phyloP scores from a whole-genome alignment of 1,140 invertebrate species.

The Drosophila suzukii region DNA sequence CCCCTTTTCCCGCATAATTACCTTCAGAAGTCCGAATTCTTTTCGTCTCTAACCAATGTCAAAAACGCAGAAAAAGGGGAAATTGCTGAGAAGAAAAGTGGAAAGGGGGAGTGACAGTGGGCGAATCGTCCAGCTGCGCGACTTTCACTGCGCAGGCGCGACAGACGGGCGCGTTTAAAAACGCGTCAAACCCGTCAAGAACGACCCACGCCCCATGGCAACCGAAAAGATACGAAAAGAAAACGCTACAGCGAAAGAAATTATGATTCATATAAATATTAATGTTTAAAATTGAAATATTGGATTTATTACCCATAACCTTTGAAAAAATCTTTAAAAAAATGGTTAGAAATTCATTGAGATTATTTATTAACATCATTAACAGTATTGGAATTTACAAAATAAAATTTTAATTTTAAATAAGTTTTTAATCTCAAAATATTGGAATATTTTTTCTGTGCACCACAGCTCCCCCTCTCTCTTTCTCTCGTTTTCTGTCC shows the following conservation, averaged over 20 bases:
- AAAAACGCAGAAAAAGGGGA: constrained; percentile 15
- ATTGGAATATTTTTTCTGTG: not conserved
- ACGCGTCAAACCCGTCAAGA: constrained; percentile 71
- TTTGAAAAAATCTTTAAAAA: too few species aligned
- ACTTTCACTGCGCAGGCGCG: constrained; percentile 62
- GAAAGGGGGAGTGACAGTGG: constrained; percentile 18
- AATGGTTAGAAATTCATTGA: too few species aligned
- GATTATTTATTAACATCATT: too few species aligned
- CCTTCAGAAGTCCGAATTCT: constrained; percentile 18
- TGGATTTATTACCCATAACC: too few species aligned
- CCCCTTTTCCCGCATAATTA: not conserved
- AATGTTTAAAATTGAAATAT: not conserved
- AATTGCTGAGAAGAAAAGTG: not conserved
- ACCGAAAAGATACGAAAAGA: constrained; percentile 14
- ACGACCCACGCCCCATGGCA: constrained; percentile 61
- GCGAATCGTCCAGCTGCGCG: constrained; percentile 53
- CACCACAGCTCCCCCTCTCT: not conserved
- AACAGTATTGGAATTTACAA: too few species aligned
- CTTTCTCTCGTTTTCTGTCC: not conserved
- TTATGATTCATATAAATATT: not conserved
- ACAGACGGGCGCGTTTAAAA: constrained; percentile 46
- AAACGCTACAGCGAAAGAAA: constrained; percentile 8
- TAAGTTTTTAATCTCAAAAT: too few species aligned
- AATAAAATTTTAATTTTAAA: too few species aligned
- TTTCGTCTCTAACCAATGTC: constrained; percentile 25